Evolutionary conservation across 2,888 invertebrate genomes (phyloP), one percentile per base, ranked within the genome.

Genomic region (Petrophora chlorosata): DNA sequence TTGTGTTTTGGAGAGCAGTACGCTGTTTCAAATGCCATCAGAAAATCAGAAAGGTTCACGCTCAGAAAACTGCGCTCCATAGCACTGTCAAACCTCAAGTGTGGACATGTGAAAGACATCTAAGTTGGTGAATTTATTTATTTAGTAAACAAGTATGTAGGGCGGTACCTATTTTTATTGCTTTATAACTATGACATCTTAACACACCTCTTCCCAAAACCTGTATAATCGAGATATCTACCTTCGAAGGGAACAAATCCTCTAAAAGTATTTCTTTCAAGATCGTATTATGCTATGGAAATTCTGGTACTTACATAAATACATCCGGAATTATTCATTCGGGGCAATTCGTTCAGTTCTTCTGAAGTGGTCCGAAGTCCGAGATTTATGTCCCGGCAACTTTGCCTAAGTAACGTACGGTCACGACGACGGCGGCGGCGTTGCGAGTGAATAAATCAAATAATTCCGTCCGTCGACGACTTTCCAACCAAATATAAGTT

Each of bases 361-460:
- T 66, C 65, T 64, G 76, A 72, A 74, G 72, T 74, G 69, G 73
- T 66, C 61, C 69, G 62, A 78, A 79, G 73, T 67, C 61, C 69
- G 59, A 80, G 79, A 84, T 85, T 83, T 83, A 84, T 80, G 77
- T 72, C 70, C 64, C 70, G 71, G 60, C 71, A 80, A 82, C 71
- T 83, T 81, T 75, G 67, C 74, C 67, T 76, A 73, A 75, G 74
- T 74, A 80, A 75, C 76, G 73, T 77, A 77, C 74, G 79, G 75
- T 65, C 63, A 68, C 63, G 63, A 58, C 62, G 66, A 45, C 49
- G 43, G 51, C 56, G 48, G 62, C 65, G 53, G 59, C 67, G 57
- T 66, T 71, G 56, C 59, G 60, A 56, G 64, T 61, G 65, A 74
- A 81, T 82, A 81, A 80, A 83, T 82, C 80, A 77, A 77, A 73